Evolutionary conservation across 1,140 invertebrate species (phyloP).

Genomic region (Chelonus insularis): DNA sequence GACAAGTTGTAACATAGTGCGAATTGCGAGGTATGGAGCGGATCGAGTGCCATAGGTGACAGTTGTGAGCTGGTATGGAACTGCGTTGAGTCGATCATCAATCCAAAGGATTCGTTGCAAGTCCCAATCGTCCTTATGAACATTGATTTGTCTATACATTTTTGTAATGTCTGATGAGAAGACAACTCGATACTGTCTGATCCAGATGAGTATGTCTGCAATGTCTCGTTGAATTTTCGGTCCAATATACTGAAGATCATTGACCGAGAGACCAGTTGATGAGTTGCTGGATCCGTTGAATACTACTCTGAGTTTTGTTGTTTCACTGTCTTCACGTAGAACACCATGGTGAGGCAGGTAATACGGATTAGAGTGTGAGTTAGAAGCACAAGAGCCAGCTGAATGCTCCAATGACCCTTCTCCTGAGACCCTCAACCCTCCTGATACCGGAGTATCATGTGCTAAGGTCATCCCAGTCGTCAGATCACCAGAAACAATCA

Average conservation of each 20-base stretch:
- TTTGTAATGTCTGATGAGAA: too few relatives aligned
- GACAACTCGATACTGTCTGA: too few relatives aligned
- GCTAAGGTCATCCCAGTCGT: too few relatives aligned
- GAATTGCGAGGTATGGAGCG: not conserved
- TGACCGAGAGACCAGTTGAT: conserved; percentile 35
- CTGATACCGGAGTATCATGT: too few relatives aligned
- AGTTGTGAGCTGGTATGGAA: conserved; percentile 1
- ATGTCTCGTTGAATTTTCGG: too few relatives aligned
- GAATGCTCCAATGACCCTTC: too few relatives aligned
- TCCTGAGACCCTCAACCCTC: too few relatives aligned
- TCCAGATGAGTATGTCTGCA: too few relatives aligned
- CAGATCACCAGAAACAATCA: too few relatives aligned
- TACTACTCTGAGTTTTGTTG: conserved; percentile 33
- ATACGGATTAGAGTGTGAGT: too few relatives aligned
- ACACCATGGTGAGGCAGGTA: conserved; percentile 9
- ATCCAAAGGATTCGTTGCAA: conserved; percentile 47
- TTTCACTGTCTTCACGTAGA: conserved; percentile 23
- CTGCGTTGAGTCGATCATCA: not conserved
- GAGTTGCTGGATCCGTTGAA: conserved; percentile 44
- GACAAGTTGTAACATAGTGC: conserved; percentile 5
- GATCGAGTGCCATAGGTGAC: not conserved
- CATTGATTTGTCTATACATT: too few relatives aligned
- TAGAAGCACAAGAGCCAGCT: too few relatives aligned
- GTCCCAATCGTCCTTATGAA: conserved; percentile 12
- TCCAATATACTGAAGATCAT: conserved; percentile 32